Base-by-base conservation (phyloP, 2,113 vertebrate species). In the Ameiurus melas region DNA sequence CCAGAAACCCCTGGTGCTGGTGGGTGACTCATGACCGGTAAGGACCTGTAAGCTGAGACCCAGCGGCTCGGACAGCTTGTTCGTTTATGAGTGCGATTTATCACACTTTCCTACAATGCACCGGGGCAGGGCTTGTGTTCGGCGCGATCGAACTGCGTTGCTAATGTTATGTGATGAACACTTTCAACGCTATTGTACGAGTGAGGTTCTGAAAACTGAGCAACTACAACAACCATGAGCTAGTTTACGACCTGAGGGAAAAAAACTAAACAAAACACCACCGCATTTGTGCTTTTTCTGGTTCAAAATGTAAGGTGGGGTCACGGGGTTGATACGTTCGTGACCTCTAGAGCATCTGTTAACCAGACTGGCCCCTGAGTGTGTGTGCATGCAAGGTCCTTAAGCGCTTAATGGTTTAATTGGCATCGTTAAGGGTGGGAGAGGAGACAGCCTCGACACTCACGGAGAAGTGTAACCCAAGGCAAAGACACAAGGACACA, bases 331-430 rank as follows among this genome's bases (percentile, higher is more conserved):
- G 30, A 71, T 27, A 75, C 87, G 51, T 43, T 60, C 36, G 68
- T 85, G 78, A 89, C 81, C 88, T 43, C 62, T 84, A 75, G 79
- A 68, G 51, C 79, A 82, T 68, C 78, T 89, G 83, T 87, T 90
- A 91, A 92, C 93, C 94, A 94, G 92, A 93, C 88, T 70, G 90
- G 91, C 90, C 92, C 92, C 93, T 91, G 92, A 92, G 77, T 62
- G 88, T 25, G 87, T 77, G 73, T 89, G 75, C 36, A 20, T 5
- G 77, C 7, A 36, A 87, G 39, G 90, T 90, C 92, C 92, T 92
- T 81, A 92, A 93, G 93, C 92, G 90, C 91, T 91, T 94, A 94
- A 94, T 94, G 84, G 90, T 91, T 94, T 94, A 95, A 95, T 94
- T 95, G 92, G 92, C 88, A 89, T 90, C 88, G 92, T 94, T 94